These are phyloP conservation scores for Illadopsis cleaveri DNA, from an alignment of 2,113 vertebrate genomes.

Conservation along the genomic window DNA sequence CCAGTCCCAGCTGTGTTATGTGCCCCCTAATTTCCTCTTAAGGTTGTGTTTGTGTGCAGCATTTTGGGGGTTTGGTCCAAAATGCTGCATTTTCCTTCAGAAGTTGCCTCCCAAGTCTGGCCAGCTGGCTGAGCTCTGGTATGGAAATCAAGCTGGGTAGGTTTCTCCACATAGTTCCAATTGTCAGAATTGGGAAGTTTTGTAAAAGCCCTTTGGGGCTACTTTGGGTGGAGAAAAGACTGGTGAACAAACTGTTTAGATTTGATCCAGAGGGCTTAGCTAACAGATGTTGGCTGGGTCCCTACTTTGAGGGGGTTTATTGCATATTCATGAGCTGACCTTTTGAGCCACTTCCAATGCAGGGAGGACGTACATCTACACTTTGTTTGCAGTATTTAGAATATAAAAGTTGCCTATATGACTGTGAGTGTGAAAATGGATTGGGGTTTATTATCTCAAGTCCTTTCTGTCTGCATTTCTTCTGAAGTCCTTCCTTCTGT, in stretches of 20 bases:
- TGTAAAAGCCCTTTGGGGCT: not conserved
- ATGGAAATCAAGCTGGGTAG: not conserved
- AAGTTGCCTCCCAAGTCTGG: not conserved
- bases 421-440: not conserved
- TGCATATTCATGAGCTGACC: constrained; percentile 53
- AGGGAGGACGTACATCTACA: not conserved
- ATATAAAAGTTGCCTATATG: not conserved
- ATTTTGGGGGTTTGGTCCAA: not conserved
- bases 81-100: not conserved
- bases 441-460: not conserved
- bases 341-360: constrained; percentile 7
- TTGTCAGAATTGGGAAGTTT: not conserved
- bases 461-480: not conserved
- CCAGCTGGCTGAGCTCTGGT: not conserved
- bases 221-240: not conserved
- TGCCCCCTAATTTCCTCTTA: not conserved
- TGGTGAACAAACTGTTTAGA: not conserved
- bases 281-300: constrained; percentile 19
- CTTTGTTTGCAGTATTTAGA: not conserved
- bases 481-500: constrained; percentile 2
- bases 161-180: not conserved
- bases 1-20: not conserved
- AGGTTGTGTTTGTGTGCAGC: not conserved
- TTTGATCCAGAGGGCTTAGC: not conserved
- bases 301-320: not conserved